Percentiles rank a stretch among this genome's conserved stretches.
Evolutionary conservation across 2,888 invertebrate genomes (phyloP).

Genomic region (Drosophila rellima): DNA sequence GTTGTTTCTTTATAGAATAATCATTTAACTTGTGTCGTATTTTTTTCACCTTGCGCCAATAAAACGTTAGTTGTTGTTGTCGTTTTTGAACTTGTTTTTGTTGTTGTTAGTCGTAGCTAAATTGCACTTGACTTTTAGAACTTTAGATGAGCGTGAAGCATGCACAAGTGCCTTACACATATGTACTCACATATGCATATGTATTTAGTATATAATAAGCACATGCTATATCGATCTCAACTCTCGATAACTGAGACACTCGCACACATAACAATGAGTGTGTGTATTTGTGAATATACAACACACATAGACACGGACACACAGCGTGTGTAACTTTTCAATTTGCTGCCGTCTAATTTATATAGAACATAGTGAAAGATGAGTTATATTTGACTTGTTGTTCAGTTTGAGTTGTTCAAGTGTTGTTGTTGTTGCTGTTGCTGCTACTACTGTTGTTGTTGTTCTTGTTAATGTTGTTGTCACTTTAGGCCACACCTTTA

Average conservation of each 20-base stretch:
- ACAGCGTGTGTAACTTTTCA: slow-evolving; percentile 51
- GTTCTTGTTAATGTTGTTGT: slow-evolving; percentile 37
- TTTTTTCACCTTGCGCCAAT: slow-evolving; percentile 73
- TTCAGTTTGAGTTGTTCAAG: slow-evolving; percentile 28
- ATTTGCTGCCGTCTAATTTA: slow-evolving; percentile 66
- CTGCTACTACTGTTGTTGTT: slow-evolving; percentile 17
- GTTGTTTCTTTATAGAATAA: slow-evolving; percentile 44
- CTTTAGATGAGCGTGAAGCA: slow-evolving; percentile 73
- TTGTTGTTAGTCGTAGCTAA: slow-evolving; percentile 51
- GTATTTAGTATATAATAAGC: slow-evolving; percentile 17
- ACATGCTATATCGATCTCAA: slow-evolving; percentile 14
- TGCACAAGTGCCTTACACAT: slow-evolving; percentile 24
- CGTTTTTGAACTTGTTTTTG: slow-evolving; percentile 45
- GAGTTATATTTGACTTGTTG: slow-evolving; percentile 39
- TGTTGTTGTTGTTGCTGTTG: slow-evolving; percentile 16
- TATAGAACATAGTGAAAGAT: slow-evolving; percentile 62
- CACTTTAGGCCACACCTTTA: slow-evolving; percentile 76
- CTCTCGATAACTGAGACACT: slow-evolving; percentile 5
- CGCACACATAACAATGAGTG: background rate
- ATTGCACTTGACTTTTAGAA: slow-evolving; percentile 80
- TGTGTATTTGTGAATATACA: slow-evolving; percentile 22
- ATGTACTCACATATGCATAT: background rate
- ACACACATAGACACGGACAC: slow-evolving; percentile 27
- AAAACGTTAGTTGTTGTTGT: slow-evolving; percentile 67
- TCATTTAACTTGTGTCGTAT: slow-evolving; percentile 63